Percentiles rank a stretch among this genome's conserved stretches.
Evolutionary conservation across 2,797 vertebrate species (phyloP).

Genomic region (Buceros bicornis): DNA sequence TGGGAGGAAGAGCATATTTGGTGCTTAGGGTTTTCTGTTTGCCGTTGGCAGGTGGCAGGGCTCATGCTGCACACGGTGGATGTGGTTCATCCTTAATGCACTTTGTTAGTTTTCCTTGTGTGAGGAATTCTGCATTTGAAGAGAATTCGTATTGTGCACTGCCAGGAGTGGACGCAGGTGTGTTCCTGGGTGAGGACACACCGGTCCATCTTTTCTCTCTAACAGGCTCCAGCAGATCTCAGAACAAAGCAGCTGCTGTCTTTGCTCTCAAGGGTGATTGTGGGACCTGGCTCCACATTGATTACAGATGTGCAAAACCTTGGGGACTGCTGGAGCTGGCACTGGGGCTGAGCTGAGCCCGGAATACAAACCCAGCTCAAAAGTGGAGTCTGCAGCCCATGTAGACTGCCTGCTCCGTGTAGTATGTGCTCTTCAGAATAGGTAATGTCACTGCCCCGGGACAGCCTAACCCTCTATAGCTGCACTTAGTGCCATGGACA

Average conservation of each 20-base stretch:
- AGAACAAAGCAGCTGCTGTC: background rate
- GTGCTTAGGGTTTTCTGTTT: background rate
- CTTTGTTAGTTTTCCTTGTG: background rate
- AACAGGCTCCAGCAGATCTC: background rate
- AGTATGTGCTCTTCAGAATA: background rate
- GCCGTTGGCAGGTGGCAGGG: background rate
- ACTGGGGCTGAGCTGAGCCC: background rate
- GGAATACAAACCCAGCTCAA: background rate
- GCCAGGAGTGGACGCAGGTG: background rate
- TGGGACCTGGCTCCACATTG: background rate
- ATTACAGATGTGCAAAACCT: background rate
- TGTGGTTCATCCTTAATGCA: background rate
- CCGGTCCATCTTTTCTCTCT: background rate
- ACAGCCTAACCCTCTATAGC: background rate
- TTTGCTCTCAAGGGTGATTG: background rate
- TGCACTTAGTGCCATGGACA: background rate
- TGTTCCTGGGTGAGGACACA: rapidly evolving
- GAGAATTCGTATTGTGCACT: background rate
- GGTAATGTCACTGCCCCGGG: background rate
- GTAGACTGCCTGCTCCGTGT: background rate
- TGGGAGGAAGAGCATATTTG: background rate
- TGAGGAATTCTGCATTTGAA: background rate
- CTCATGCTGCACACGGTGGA: background rate
- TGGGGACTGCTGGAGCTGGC: background rate
- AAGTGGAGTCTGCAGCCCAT: background rate